Evolutionary conservation across 2,113 vertebrate species (phyloP).

Genomic region (Pollimyrus isidori): DNA sequence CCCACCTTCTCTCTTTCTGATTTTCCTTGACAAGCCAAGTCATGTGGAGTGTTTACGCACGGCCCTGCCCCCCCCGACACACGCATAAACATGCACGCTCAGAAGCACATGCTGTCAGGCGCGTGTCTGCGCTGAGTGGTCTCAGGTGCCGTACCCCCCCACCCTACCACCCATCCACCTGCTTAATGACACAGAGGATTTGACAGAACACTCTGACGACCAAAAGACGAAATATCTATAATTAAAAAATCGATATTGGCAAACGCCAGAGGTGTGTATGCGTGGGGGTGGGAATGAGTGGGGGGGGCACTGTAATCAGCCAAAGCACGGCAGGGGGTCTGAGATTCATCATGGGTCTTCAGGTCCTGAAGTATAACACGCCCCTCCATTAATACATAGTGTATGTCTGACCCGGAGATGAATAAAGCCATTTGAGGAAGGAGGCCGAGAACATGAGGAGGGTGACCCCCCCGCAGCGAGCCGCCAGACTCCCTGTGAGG

Average conservation of each 20-base stretch:
- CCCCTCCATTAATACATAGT: too few species aligned
- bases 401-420: too few species aligned
- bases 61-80: neutral
- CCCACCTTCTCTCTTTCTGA: constrained; percentile 23
- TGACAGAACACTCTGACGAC: constrained; percentile 22
- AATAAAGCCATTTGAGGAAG: too few species aligned
- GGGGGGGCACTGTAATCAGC: too few species aligned
- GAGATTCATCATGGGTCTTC: too few species aligned
- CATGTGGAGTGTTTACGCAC: neutral
- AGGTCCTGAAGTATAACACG: too few species aligned
- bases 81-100: neutral
- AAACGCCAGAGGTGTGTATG: neutral
- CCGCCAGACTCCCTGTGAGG: too few species aligned
- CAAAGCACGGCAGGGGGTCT: too few species aligned
- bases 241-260: constrained; percentile 34
- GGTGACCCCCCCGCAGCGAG: too few species aligned
- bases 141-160: neutral
- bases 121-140: neutral
- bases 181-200: constrained; percentile 33
- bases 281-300: too few species aligned
- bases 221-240: constrained; percentile 44
- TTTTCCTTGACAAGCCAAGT: constrained; percentile 8
- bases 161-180: constrained; percentile 10
- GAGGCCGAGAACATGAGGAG: too few species aligned
- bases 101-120: neutral